phyloP scores from a whole-genome alignment of 2,888 invertebrate species.

The Antitype chi region DNA sequence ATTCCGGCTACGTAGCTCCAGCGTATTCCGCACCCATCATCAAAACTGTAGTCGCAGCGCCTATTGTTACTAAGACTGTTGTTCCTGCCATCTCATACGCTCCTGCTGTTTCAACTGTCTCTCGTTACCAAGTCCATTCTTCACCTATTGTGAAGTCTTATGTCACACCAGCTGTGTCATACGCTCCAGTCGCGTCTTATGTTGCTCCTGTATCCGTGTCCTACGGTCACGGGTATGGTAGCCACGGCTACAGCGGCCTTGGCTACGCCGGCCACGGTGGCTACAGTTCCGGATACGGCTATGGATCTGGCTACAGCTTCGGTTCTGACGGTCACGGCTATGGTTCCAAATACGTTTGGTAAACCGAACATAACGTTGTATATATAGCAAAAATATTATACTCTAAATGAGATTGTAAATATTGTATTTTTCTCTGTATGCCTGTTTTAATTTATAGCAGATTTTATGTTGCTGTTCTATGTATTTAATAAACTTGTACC shows the following conservation, averaged over 20 bases:
- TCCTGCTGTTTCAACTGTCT: constrained; percentile 76
- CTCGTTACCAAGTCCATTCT: constrained; percentile 77
- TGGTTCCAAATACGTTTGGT: constrained; percentile 75
- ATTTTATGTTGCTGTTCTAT: constrained; percentile 39
- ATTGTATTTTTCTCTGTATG: constrained; percentile 42
- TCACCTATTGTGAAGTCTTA: constrained; percentile 64
- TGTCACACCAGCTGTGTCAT: constrained; percentile 61
- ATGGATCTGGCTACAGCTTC: constrained; percentile 57
- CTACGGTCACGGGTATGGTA: constrained; percentile 49
- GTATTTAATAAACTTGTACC: constrained; percentile 58
- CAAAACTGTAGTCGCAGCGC: constrained; percentile 62
- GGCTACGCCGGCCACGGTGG: constrained; percentile 35
- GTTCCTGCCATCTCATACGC: constrained; percentile 71
- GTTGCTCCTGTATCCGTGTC: constrained; percentile 53
- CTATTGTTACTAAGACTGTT: constrained; percentile 69
- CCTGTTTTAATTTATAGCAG: constrained; percentile 55
- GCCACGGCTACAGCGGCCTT: constrained; percentile 34
- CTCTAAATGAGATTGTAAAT: constrained; percentile 45
- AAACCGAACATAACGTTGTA: constrained; percentile 26
- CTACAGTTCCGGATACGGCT: constrained; percentile 29
- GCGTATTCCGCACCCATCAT: constrained; percentile 69
- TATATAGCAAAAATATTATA: constrained; percentile 9
- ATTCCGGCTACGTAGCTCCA: constrained; percentile 69
- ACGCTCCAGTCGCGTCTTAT: constrained; percentile 59
- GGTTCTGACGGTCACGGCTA: constrained; percentile 27